phyloP scores from a whole-genome alignment of 2,113 vertebrate genomes.

The Phrynosoma platyrhinos region DNA sequence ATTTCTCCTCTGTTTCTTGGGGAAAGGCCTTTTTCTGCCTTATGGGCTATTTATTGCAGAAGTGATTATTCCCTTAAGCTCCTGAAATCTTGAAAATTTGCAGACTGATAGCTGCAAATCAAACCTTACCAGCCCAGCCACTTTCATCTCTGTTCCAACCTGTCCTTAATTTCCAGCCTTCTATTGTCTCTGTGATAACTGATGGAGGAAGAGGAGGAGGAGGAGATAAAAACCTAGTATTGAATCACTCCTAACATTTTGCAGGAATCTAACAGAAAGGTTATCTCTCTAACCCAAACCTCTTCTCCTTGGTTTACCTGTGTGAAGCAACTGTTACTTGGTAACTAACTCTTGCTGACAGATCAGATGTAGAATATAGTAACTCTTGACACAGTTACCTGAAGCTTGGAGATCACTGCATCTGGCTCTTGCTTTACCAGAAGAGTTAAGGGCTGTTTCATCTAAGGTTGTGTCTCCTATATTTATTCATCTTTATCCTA shows the following conservation, averaged over 20 bases:
- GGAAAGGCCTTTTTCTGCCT: conserved; percentile 51
- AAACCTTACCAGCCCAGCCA: not conserved
- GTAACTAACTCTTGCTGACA: conserved; percentile 33
- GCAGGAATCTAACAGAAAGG: conserved; percentile 34
- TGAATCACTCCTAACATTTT: conserved; percentile 53
- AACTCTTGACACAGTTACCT: fast-evolving
- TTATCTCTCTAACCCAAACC: conserved; percentile 41
- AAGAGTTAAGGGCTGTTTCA: not conserved
- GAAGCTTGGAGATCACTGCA: not conserved
- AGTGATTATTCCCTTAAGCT: not conserved
- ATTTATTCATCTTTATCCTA: no score
- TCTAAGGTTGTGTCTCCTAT: not conserved
- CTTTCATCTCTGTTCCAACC: conserved; percentile 59
- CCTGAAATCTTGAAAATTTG: conserved; percentile 39
- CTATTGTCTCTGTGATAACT: conserved; percentile 54
- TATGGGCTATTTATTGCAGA: conserved; percentile 47
- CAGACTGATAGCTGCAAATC: not conserved
- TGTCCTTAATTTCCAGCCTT: conserved; percentile 64
- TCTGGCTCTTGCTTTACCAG: not conserved
- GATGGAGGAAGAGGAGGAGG: conserved; percentile 8
- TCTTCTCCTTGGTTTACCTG: not conserved
- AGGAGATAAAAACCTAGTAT: not conserved
- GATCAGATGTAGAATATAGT: conserved; percentile 6
- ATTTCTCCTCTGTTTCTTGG: conserved; percentile 28
- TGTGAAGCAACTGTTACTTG: not conserved